Conservation (phyloP, 2,888 invertebrate genomes). For the Hypomecis atomaria region DNA sequence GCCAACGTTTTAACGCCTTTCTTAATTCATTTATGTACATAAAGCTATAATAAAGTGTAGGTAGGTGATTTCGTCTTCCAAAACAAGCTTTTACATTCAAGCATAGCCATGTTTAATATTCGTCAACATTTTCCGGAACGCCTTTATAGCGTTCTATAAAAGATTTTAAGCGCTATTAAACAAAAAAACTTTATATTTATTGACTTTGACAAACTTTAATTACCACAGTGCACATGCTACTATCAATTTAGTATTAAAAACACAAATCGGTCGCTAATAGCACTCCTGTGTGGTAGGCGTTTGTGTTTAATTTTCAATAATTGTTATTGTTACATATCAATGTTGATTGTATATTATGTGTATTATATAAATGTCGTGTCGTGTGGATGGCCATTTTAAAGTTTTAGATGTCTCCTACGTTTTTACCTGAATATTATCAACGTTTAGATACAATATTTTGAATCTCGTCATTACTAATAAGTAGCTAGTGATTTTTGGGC, state of each 20-base stretch:
- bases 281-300: conserved; percentile 46
- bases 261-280: conserved; percentile 7
- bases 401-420: conserved; percentile 46
- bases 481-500: conserved; percentile 44
- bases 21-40: no score
- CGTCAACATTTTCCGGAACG: not conserved
- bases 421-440: conserved; percentile 36
- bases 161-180: not conserved
- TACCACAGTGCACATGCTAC: conserved; percentile 7
- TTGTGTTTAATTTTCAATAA: conserved; percentile 53
- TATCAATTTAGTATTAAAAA: not conserved
- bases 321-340: conserved; percentile 77
- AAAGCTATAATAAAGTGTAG: not conserved
- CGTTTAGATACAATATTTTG: conserved; percentile 45
- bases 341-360: conserved; percentile 61
- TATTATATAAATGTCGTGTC: conserved; percentile 71
- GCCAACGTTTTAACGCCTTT: no score
- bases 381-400: conserved; percentile 69
- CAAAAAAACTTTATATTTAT: not conserved
- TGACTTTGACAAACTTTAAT: conserved; percentile 1
- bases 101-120: not conserved
- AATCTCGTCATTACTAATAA: conserved; percentile 49
- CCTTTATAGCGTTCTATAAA: not conserved
- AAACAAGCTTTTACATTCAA: not conserved
- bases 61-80: conserved; percentile 7